Base-by-base conservation (phyloP, 2,888 invertebrate species). In the Apotomis capreana region DNA sequence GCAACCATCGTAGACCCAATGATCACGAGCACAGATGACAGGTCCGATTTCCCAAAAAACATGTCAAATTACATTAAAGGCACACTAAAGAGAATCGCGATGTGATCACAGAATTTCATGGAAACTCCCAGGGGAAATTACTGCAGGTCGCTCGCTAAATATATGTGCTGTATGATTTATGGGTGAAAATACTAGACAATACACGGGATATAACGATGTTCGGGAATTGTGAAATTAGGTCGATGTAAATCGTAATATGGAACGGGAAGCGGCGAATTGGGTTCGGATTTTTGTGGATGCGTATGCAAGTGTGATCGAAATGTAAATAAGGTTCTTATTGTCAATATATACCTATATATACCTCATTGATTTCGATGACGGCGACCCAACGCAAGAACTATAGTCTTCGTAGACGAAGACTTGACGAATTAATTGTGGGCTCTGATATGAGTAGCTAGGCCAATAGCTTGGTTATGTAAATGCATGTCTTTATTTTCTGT, bases 101-200 rank as follows among this genome's bases (percentile, higher is more conserved):
- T 65, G 65, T 57, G 65, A 65, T 65, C 65, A 65, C 65, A 65
- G 44, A 65, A 65, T 65, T 65, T 65, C 65, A 65, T 65, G 55
- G 65, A 26, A 55, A 9, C 15, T 46, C 85, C 78, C 82, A 12
- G 15, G 84, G 85, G 84, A 85, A 85, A 85, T 85, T 85, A 84
- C 79, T 67, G 26, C 26, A 26, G 75, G 76, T 64, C 73, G 78
- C 76, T 74, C 76, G 76, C 81, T 81, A 81, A 83, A 80, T 80
- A 78, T 78, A 77, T 81, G 77, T 76, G 76, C 77, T 74, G 60
- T 70, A 77, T 84, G 82, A 84, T 82, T 82, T 83, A 84, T 81
- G 75, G 77, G 68, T 75, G 72, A 76, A 75, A 70, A 75, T 78
- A 67, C 63, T 54, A 63, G 63, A 61, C 69, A 63, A 68, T 68